Percentiles rank a stretch among this genome's conserved stretches.
Conservation (phyloP, 2,888 invertebrate genomes). For the Hydrotaea diabolus region DNA sequence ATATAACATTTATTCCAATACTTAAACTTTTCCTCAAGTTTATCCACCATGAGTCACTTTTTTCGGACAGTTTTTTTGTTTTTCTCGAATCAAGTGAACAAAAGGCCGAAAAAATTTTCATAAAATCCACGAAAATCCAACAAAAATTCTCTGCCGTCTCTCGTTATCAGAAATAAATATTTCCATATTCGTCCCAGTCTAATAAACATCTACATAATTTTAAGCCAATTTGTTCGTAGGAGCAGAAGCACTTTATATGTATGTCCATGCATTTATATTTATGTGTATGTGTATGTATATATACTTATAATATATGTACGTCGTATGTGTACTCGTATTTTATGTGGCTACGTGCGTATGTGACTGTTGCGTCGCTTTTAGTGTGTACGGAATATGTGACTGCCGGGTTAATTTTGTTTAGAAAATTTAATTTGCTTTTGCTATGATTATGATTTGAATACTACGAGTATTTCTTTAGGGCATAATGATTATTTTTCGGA, state of each 20-base stretch:
- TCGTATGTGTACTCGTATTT: too few species aligned
- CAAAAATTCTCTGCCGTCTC: too few species aligned
- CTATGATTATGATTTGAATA: slow-evolving; percentile 38
- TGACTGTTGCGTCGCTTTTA: background rate
- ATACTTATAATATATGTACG: background rate
- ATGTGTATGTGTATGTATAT: background rate
- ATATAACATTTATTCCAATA: too few species aligned
- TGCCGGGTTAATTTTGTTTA: slow-evolving; percentile 2
- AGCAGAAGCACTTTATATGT: background rate
- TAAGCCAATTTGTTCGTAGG: background rate
- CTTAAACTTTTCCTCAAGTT: too few species aligned
- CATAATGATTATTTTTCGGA: slow-evolving; percentile 1
- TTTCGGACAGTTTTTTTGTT: too few species aligned
- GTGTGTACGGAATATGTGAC: background rate
- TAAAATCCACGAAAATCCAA: too few species aligned
- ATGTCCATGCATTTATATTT: slow-evolving; percentile 27
- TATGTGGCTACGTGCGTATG: slow-evolving; percentile 7
- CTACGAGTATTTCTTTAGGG: slow-evolving; percentile 6
- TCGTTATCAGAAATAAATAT: too few species aligned
- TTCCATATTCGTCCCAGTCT: background rate
- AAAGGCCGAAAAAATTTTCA: too few species aligned
- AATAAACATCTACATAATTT: background rate
- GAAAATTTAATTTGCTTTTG: slow-evolving; percentile 15
- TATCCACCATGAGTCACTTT: too few species aligned
- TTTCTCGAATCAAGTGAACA: too few species aligned